phyloP scores from a whole-genome alignment of 2,113 vertebrate genomes.

The Passer domesticus region DNA sequence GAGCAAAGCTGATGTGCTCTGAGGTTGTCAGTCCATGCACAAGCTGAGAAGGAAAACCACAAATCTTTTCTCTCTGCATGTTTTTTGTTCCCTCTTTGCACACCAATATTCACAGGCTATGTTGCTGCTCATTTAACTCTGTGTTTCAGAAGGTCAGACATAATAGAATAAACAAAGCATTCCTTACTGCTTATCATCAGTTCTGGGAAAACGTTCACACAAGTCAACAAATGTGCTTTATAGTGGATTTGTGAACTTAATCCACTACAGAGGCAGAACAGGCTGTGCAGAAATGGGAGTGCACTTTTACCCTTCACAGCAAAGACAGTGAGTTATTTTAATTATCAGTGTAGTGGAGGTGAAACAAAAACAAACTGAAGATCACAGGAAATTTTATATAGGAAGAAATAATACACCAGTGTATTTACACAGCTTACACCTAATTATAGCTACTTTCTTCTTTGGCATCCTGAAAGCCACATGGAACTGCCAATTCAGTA shows the following conservation, averaged over 20 bases:
- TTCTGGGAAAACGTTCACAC: neutral
- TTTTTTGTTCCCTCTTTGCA: too few relatives aligned
- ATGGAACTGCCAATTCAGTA: neutral
- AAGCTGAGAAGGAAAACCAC: neutral
- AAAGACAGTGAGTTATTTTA: neutral
- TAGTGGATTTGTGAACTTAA: neutral
- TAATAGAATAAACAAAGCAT: neutral
- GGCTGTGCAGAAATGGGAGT: neutral
- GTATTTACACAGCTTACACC: neutral
- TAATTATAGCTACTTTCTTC: neutral
- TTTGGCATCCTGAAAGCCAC: neutral
- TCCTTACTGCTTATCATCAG: neutral
- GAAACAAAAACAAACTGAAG: neutral
- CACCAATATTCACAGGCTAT: neutral
- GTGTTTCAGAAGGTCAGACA: neutral
- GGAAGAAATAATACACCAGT: neutral
- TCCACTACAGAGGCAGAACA: neutral
- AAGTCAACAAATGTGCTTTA: neutral
- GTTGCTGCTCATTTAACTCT: neutral
- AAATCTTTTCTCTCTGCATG: neutral
- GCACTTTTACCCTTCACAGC: neutral
- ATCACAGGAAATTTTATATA: neutral
- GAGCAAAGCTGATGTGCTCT: rapidly evolving
- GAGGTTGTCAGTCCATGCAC: neutral
- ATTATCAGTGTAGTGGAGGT: neutral